Evolutionary conservation across 2,888 invertebrate genomes (phyloP).

Genomic region (Acanthopleura granulata): DNA sequence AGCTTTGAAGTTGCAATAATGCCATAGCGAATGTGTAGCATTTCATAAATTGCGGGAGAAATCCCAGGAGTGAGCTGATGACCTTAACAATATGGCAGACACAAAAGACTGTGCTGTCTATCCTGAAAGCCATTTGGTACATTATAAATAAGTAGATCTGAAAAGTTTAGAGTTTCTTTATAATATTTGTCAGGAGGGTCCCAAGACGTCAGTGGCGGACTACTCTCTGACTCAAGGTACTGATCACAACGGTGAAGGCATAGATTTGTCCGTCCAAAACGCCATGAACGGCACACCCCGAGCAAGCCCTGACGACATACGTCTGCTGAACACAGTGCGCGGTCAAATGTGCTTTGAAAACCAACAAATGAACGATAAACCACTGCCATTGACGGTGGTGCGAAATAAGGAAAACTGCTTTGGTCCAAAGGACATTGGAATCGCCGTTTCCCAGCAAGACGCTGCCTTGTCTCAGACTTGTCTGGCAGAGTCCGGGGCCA

Average conservation of each 20-base stretch:
- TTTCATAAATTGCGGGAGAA: neutral
- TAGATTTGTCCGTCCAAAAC: neutral
- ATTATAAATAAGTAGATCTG: too few species aligned
- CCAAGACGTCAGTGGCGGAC: neutral
- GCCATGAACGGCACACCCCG: neutral
- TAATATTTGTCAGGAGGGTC: neutral
- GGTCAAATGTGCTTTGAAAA: neutral
- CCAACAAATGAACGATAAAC: conserved; percentile 2
- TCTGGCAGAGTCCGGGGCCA: too few species aligned
- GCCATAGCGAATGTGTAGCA: neutral
- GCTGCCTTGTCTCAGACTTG: too few species aligned
- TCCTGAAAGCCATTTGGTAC: too few species aligned
- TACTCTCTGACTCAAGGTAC: neutral
- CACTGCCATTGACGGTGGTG: neutral
- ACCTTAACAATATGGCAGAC: too few species aligned
- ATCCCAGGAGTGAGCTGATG: too few species aligned
- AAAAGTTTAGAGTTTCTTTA: too few species aligned
- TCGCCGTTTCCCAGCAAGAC: neutral
- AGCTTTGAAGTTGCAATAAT: neutral
- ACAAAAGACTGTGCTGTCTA: too few species aligned
- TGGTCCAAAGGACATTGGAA: neutral
- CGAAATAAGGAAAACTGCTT: neutral
- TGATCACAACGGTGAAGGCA: neutral
- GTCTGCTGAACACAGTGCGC: neutral
- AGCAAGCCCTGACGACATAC: neutral